phyloP scores from a whole-genome alignment of 53 echinoderm and acorn worm genomes.

The Apostichopus leukothele region DNA sequence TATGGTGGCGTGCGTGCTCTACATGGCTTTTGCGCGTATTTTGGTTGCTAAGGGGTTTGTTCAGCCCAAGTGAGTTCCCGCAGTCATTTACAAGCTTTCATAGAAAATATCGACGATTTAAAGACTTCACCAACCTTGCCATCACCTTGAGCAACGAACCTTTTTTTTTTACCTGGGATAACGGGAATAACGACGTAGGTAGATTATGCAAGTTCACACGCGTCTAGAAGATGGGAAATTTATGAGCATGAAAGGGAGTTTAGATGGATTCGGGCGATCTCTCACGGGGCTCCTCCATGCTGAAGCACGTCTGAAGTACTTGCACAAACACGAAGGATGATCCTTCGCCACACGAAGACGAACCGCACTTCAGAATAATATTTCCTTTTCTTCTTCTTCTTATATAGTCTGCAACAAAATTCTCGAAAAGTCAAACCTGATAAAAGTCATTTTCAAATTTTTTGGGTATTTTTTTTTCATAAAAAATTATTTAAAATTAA shows the following conservation, averaged over 20 bases:
- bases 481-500: no score
- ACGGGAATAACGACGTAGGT: neutral
- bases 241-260: constrained; percentile 7
- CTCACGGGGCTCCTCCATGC: constrained; percentile 45
- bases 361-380: neutral
- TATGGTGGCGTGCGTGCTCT: constrained; percentile 42
- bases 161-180: constrained; percentile 20
- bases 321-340: constrained; percentile 49
- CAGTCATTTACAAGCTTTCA: constrained; percentile 35
- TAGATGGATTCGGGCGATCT: constrained; percentile 28
- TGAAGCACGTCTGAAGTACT: constrained; percentile 49
- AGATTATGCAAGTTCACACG: constrained; percentile 43
- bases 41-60: constrained; percentile 38
- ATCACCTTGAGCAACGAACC: constrained; percentile 47
- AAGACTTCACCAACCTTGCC: constrained; percentile 34
- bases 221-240: constrained; percentile 39
- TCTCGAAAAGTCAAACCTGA: no score
- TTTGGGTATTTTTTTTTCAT: no score
- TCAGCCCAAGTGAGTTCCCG: constrained; percentile 22
- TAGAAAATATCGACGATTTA: constrained; percentile 29
- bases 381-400: no score
- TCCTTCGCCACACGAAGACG: constrained; percentile 1
- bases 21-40: constrained; percentile 38
- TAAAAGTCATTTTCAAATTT: no score
- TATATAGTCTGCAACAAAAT: no score